Evolutionary conservation across 35 echinoderm and acorn worm species (phyloP), one percentile per base, ranked within the genome.

Genomic region (Hemicentrotus pulcherrimus): DNA sequence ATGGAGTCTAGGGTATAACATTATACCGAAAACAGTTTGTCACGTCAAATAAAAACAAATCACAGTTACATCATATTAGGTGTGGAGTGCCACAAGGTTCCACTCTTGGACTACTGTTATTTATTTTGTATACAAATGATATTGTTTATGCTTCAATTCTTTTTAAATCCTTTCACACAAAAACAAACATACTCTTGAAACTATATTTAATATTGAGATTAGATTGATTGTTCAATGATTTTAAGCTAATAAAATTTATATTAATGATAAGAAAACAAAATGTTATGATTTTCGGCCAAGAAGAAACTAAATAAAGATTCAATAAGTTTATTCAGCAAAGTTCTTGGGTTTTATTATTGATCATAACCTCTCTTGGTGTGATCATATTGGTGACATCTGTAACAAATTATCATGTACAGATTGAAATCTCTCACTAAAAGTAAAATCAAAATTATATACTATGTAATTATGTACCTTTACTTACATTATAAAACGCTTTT

Each of bases 21-120:
- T 30, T 10, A 31, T 10, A 87, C 9, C 32, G 86, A 10, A 30
- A 87, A 30, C 86, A 87, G 9, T 87, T 31, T 87, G 86, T 87
- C 9, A 24, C 6, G 14, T 24, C 16, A 10, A 9, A 33, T 10
- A 87, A 33, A 10, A 9, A 31, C 2, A 16, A 87, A 87, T 87
- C 86, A 10, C 28, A 16, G 9, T 31, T 24, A 12, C 28, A 24
- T 0, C 28, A 6, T 30, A 30, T 87, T 87, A 16, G 32, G 16
- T 87, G 86, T 87, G 86, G 86, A 31, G 86, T 87, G 8, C 86
- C 86, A 8, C 86, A 87, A 18, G 86, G 86, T 33, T 87, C 86
- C 14, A 87, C 16, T 87, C 86, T 87, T 87, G 86, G 86, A 6
- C 86, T 9, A 12, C 28, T 87, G 0, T 30, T 87, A 24, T 87